A percentile compares a stretch with the other conserved stretches of the same genome.
Evolutionary conservation across 2,797 vertebrate genomes (phyloP).

Genomic region (Netta rufina): DNA sequence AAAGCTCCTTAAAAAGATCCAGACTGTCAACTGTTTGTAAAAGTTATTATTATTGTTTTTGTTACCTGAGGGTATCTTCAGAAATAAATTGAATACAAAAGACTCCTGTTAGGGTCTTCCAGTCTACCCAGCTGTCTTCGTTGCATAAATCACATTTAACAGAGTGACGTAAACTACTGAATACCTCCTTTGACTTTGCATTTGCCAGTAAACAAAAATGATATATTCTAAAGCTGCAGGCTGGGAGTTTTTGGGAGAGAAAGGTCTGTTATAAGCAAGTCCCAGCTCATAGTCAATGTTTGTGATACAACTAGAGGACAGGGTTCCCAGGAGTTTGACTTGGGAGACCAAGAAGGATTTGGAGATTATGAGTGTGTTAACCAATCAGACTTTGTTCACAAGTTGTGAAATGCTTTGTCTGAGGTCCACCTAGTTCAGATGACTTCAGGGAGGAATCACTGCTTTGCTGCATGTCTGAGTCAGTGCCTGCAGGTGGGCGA

Average conservation of each 20-base stretch:
- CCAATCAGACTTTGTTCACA: not conserved
- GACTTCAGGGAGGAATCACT: not conserved
- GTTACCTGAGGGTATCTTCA: constrained; percentile 1
- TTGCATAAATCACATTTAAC: not conserved
- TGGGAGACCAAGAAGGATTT: not conserved
- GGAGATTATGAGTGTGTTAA: not conserved
- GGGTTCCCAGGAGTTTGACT: not conserved
- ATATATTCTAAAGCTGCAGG: not conserved
- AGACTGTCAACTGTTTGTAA: not conserved
- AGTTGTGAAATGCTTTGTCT: not conserved
- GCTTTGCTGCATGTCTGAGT: not conserved
- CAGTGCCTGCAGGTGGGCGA: not conserved
- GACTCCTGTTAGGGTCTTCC: not conserved
- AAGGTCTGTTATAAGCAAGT: not conserved
- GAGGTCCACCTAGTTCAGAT: not conserved
- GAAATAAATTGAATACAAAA: constrained; percentile 4
- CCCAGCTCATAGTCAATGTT: not conserved
- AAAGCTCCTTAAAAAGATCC: not conserved
- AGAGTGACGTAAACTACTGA: not conserved
- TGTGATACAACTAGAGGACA: not conserved
- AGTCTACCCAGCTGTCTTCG: not conserved
- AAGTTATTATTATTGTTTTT: not conserved
- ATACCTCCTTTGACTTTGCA: not conserved
- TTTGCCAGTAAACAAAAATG: not conserved
- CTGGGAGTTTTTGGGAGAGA: not conserved